Base-by-base conservation (phyloP, 2,113 vertebrate genomes). In the Cavia aperea region DNA sequence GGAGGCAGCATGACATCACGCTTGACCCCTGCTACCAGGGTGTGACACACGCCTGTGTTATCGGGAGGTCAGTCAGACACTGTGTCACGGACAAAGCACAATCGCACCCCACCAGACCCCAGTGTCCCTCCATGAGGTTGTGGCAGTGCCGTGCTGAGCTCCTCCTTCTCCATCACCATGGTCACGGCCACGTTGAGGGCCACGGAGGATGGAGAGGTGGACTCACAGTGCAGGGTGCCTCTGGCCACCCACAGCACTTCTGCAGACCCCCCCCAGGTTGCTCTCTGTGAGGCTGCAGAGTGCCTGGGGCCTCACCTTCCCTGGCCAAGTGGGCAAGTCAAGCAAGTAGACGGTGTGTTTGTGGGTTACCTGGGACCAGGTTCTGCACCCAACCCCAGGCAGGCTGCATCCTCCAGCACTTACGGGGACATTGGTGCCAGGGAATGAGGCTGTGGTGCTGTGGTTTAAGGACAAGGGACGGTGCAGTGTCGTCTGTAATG, bases 281-380 rank as follows among this genome's bases (percentile, higher is more conserved):
- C 16, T 46, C 19, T 29, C 39, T 46, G 8, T 7, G 26, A 68
- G 63, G 39, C 58, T 39, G 39, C 10, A 36, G 2, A 39, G 60
- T 3, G 2, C 15, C 33, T 14, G 43, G 68, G 31, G 33, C 46
- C 0, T 43, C 13, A 9, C 6, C 9, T 21, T 26, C 39, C 3
- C 7, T 11, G 19, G 1, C 8, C 3, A 54, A 33, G 54, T 2
- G 2, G 62, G 11, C 21, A 15, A 4, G 5, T 6, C 5, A 1
- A 33, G 65, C 65, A n/a, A 12, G 3, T 82, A 46, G 18, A 39
- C 36, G 1, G 4, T n/a, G 60, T 7, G 3, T 1, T 8, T 26
- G 23, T 7, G 15, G 60, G 31, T 14, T 77, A 65, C 39, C 9
- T 3, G 10, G 75, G 39, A 3, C 49, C 2, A 3, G 39, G 66